phyloP scores from a whole-genome alignment of 2,113 vertebrate species.

The Dicrurus megarhynchus region DNA sequence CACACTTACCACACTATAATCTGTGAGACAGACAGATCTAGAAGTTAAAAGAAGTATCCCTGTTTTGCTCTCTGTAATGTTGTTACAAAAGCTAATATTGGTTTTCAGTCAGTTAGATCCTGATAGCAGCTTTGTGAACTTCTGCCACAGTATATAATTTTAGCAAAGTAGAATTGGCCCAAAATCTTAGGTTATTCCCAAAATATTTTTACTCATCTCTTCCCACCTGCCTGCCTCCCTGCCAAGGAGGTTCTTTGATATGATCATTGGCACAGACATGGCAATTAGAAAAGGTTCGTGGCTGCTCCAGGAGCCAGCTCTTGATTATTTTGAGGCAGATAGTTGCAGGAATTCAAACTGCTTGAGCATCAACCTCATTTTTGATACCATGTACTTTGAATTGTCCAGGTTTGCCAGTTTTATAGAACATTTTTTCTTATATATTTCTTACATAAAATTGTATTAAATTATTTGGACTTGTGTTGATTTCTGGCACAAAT shows the following conservation, averaged over 20 bases:
- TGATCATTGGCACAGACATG: accelerated
- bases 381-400: neutral
- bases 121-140: neutral
- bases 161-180: neutral
- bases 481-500: neutral
- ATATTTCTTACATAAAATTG: neutral
- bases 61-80: neutral
- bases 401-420: neutral
- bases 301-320: neutral
- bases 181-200: neutral
- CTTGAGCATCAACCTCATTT: neutral
- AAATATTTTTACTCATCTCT: neutral
- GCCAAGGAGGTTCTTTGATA: neutral
- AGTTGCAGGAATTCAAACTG: neutral
- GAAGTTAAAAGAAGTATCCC: neutral
- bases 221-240: neutral
- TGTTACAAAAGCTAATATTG: neutral
- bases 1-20: neutral
- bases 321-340: neutral
- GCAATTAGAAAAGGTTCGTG: neutral
- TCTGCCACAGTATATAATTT: neutral
- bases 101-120: neutral
- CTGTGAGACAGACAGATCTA: neutral
- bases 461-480: neutral
- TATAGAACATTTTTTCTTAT: neutral